A percentile compares a stretch with the other conserved stretches of the same genome.
Evolutionary conservation across 2,797 vertebrate genomes (phyloP).

Genomic region (Coreius guichenoti): DNA sequence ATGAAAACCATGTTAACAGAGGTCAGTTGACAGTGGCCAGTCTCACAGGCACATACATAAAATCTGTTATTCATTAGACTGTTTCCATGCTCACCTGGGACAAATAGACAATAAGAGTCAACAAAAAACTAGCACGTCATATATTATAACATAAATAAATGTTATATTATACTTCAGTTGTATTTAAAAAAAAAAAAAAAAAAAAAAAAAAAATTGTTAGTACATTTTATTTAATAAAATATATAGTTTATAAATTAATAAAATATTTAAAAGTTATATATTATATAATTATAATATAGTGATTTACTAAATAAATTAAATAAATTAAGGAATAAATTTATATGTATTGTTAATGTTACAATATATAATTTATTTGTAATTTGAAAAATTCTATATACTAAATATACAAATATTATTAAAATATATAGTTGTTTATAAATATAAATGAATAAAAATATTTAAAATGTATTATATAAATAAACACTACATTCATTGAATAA

Average conservation of each 20-base stretch:
- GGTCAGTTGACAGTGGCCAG: neutral
- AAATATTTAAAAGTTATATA: neutral
- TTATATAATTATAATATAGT: neutral
- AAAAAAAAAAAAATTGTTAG: neutral
- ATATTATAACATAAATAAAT: neutral
- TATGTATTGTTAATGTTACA: neutral
- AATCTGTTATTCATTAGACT: slow-evolving; percentile 61
- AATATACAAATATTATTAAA: too few species aligned
- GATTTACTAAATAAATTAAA: neutral
- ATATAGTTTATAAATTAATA: neutral
- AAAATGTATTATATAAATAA: neutral
- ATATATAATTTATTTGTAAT: too few species aligned
- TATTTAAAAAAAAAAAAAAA: neutral
- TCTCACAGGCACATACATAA: neutral
- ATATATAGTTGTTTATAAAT: neutral
- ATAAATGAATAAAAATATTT: neutral
- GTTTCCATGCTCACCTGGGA: slow-evolving; percentile 56
- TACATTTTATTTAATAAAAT: neutral
- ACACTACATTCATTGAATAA: neutral
- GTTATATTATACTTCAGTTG: neutral
- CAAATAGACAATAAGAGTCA: slow-evolving; percentile 28
- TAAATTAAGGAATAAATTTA: neutral
- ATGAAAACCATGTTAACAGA: slow-evolving; percentile 16
- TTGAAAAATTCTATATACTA: too few species aligned
- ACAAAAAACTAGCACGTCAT: neutral